Base-by-base conservation (phyloP, 1,140 invertebrate genomes). In the Drosophila asahinai region DNA sequence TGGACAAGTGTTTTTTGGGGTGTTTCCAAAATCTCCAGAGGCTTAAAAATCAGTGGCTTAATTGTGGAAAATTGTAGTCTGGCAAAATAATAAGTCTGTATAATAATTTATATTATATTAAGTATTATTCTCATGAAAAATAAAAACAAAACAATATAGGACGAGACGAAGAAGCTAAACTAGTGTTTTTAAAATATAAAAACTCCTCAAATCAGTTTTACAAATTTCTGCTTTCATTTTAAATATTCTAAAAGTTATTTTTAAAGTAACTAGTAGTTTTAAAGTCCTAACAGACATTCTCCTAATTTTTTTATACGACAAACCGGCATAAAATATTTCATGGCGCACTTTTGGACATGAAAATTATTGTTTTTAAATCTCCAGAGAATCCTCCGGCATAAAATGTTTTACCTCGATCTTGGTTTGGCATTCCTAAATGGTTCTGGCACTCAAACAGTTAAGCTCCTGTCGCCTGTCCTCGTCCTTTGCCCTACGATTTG, bases 341-440 rank as follows among this genome's bases (percentile, higher is more conserved):
- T 25, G 22, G 0, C 19, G 17, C 6, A 19, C 38, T 43, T 42
- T 17, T 6, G 4, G 25, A n/a, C 40, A 36, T 63, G 2, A 14
- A 45, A 64, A 30, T 45, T 47, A 51, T 75, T 36, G 42, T 48
- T 47, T 64, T 54, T 57, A 40, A 47, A 30, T 66, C 59, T 27
- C 27, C 22, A 11, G 47, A 33, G 62, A 36, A 65, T 30, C 38
- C 45, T 12, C 38, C 48, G 25, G 14, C 45, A 68, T 71, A 70
- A 71, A 71, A 71, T 43, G 67, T 47, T 71, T 71, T 71, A 71
- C 67, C 64, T 63, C 27, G 8, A 22, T n/a, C 8, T 47, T 30
- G n/a, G 40, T 40, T 48, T 47, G 49, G 48, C 15, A 9, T 47
- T 68, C n/a, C 66, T 57, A 74, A 73, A 61, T 74, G 12, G 15